These are phyloP conservation scores for Mesorhabditis sp. DNA, from an alignment of 2,888 invertebrate species.

Conservation along the genomic window DNA sequence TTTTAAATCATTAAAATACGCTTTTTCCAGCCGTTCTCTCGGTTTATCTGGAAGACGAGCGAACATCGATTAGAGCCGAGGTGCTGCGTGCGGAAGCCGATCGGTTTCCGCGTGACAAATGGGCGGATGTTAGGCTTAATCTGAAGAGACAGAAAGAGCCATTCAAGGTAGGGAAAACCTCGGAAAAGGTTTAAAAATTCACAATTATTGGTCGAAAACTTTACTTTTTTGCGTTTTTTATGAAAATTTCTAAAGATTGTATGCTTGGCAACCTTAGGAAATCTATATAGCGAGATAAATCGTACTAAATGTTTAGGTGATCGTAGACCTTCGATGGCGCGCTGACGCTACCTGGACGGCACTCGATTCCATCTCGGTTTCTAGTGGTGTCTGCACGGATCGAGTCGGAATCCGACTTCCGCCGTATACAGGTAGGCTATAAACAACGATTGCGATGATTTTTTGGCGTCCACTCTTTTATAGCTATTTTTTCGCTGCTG, in stretches of 20 bases:
- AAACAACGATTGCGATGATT: not conserved
- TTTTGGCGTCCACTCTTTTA: not conserved
- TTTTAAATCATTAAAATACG: not conserved
- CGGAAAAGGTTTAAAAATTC: no score
- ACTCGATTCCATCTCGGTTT: conserved; percentile 17
- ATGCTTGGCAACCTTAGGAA: not conserved
- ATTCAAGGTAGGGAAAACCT: conserved; percentile 17
- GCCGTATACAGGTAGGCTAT: not conserved
- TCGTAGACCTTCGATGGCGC: conserved; percentile 17
- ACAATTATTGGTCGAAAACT: no score
- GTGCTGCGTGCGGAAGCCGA: conserved; percentile 12
- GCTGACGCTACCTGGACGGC: conserved; percentile 16
- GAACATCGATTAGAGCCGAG: conserved; percentile 9
- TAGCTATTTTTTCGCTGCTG: no score
- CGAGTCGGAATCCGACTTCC: conserved; percentile 1
- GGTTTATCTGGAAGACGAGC: conserved; percentile 17
- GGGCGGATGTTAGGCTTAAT: conserved; percentile 16
- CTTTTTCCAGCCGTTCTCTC: conserved; percentile 8
- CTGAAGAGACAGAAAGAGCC: conserved; percentile 17
- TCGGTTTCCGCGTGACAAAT: conserved; percentile 14
- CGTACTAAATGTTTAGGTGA: conserved; percentile 9
- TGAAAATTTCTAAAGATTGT: no score
- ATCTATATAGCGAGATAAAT: not conserved
- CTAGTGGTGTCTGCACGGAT: conserved; percentile 17
- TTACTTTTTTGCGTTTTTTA: no score